phyloP scores from a whole-genome alignment of 2,113 vertebrate genomes.

The Numenius arquata region DNA sequence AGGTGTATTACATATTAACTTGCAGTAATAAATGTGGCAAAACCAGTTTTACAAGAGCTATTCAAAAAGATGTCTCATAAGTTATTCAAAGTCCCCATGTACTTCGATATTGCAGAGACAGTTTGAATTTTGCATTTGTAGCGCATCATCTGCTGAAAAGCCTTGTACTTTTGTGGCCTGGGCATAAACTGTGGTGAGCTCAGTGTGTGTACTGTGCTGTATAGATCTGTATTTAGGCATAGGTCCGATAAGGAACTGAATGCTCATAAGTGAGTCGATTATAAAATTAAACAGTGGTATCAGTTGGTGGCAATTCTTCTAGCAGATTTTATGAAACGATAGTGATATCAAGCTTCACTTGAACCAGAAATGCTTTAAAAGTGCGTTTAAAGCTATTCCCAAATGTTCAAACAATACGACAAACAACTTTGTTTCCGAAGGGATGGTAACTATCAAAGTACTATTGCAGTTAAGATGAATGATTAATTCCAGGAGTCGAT shows the following conservation, averaged over 20 bases:
- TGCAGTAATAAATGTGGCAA: not conserved
- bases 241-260: not conserved
- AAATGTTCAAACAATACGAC: not conserved
- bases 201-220: not conserved
- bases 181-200: not conserved
- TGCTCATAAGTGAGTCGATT: not conserved
- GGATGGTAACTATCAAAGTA: not conserved
- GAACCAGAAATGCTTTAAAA: not conserved
- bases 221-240: not conserved
- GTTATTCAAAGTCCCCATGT: not conserved
- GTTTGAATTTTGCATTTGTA: not conserved
- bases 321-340: not conserved
- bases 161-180: not conserved
- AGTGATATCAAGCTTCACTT: not conserved
- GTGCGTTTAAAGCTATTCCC: not conserved
- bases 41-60: constrained; percentile 46
- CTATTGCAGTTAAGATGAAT: not conserved
- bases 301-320: not conserved
- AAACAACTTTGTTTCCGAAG: not conserved
- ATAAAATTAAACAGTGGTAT: not conserved
- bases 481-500: not conserved
- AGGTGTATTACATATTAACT: constrained; percentile 30
- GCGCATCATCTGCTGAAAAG: not conserved
- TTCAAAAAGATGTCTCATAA: not conserved
- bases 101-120: not conserved